phyloP scores from a whole-genome alignment of 2,797 vertebrate species.

The Serranus cabrilla region DNA sequence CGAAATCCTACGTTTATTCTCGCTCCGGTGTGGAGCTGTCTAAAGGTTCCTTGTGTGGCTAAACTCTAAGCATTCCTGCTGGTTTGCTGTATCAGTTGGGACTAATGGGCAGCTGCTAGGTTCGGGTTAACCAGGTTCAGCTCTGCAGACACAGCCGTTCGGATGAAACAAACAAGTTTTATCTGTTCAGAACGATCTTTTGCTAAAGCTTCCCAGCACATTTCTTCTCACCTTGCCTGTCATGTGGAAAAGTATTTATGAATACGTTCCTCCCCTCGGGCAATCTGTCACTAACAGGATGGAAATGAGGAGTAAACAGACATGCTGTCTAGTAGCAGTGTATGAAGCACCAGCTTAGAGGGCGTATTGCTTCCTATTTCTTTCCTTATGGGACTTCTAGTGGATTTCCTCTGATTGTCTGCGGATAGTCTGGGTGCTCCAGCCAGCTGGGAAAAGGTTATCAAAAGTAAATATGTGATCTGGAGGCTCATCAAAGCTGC shows the following conservation, averaged over 20 bases:
- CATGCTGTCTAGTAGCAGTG: conserved; percentile 53
- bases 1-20: conserved; percentile 78
- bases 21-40: conserved; percentile 61
- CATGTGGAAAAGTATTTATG: conserved; percentile 66
- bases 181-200: conserved; percentile 44
- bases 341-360: conserved; percentile 48
- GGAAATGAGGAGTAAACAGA: conserved; percentile 62
- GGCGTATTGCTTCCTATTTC: conserved; percentile 57
- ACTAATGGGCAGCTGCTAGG: conserved; percentile 51
- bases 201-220: conserved; percentile 16
- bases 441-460: conserved; percentile 74
- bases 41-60: conserved; percentile 79
- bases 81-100: conserved; percentile 62
- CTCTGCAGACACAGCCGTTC: conserved; percentile 35
- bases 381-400: conserved; percentile 48
- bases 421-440: conserved; percentile 56
- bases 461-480: conserved; percentile 81
- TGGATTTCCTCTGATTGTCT: conserved; percentile 68
- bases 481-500: conserved; percentile 79
- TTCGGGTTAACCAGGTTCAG: conserved; percentile 59
- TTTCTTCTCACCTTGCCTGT: conserved; percentile 65
- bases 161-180: conserved; percentile 46
- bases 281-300: conserved; percentile 58
- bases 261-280: conserved; percentile 38
- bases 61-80: conserved; percentile 68